These are phyloP conservation scores for Peromyscus californicus DNA, from an alignment of 2,113 vertebrate genomes.

Conservation along the genomic window DNA sequence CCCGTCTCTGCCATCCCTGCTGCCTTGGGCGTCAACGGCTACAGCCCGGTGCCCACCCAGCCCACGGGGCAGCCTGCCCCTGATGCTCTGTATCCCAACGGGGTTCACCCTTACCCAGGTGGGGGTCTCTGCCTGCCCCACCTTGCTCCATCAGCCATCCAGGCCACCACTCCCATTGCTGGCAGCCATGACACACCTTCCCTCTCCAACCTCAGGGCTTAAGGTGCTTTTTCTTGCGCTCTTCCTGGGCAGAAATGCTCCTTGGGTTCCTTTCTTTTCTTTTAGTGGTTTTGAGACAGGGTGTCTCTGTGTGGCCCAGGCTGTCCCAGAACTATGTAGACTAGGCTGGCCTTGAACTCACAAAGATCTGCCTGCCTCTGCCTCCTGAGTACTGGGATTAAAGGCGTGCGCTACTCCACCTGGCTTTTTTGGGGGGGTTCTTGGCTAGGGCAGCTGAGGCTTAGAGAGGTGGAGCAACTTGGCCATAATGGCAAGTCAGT, in stretches of 20 bases:
- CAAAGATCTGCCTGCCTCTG: background rate
- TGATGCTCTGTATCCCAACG: constrained; percentile 93
- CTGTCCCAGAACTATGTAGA: background rate
- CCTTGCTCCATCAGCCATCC: background rate
- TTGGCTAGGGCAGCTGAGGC: background rate
- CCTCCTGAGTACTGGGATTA: background rate
- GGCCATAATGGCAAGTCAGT: background rate
- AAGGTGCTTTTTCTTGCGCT: background rate
- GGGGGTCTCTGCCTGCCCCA: constrained; percentile 21
- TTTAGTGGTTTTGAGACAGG: background rate
- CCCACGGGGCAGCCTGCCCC: constrained; percentile 91
- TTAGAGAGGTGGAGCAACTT: background rate
- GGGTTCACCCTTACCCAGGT: constrained; percentile 95
- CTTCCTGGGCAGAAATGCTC: background rate
- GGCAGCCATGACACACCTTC: background rate
- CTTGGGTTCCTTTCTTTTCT: background rate
- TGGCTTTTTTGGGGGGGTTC: background rate
- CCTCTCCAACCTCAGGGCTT: background rate
- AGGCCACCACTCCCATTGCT: background rate
- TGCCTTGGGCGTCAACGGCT: constrained; percentile 92
- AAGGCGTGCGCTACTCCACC: background rate
- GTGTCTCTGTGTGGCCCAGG: background rate
- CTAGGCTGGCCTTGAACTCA: background rate
- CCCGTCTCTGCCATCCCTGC: constrained; percentile 92
- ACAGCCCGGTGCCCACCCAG: constrained; percentile 90